Base-by-base conservation (phyloP, 2,797 vertebrate species). In the Neomorphus geoffroyi region DNA sequence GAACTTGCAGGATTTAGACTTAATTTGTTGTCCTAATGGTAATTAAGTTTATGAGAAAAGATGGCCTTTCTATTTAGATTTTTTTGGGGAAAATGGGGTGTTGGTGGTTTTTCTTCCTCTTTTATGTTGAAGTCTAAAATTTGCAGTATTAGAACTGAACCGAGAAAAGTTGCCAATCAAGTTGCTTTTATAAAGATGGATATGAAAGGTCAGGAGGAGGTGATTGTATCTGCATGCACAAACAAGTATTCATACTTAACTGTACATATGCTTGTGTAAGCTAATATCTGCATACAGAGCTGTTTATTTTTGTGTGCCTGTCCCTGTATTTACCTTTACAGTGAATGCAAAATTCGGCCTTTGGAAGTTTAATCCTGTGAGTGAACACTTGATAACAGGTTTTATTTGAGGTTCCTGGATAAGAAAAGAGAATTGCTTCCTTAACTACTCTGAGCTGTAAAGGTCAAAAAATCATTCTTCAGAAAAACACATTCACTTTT, bases 331-430 rank as follows among this genome's bases (percentile, higher is more conserved):
- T 94, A 74, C 11, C 14, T 18, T 54, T 80, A 26, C 13, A 61
- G 18, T 80, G 58, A 74, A 39, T 39, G 13, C 50, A 86, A 64
- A 61, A 82, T 83, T 82, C 69, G 86, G 0, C 19, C 26, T 83
- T 87, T 84, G 43, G 33, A 86, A 86, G 50, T 60, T 75, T 85
- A 90, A 30, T 80, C 60, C 53, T 50, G 88, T 80, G 84, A 62
- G 21, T 23, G 43, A 94, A 94, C 84, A 80, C 64, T 69, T 89
- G 61, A 83, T 90, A 69, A 41, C 70, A 77, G n/a, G 8, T 88
- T 95, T 96, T 94, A 75, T 81, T 5, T 84, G 22, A 93, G 37
- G 9, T 35, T 80, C 37, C 58, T 90, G 67, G 48, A n/a, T 39
- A 71, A 93, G 32, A 54, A 80, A 46, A 39, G 10, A 58, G 17